Percentiles rank a stretch among this genome's conserved stretches.
Evolutionary conservation across 2,888 invertebrate genomes (phyloP).

Genomic region (Drosophila planitibia): DNA sequence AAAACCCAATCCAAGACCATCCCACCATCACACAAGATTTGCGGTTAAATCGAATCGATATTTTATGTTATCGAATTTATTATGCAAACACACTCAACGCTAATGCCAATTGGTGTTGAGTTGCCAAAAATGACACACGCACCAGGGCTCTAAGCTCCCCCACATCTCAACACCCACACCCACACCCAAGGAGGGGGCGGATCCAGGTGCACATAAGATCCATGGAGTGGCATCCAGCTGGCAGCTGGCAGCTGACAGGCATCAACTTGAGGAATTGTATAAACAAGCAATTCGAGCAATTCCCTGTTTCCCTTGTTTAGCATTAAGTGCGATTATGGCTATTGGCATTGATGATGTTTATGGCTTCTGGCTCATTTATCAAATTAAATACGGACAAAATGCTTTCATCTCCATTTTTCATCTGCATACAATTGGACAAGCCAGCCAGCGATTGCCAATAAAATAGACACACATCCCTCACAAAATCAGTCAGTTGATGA

Average conservation of each 20-base stretch:
- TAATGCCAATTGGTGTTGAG: constrained; percentile 69
- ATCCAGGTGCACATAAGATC: constrained; percentile 35
- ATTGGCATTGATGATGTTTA: constrained; percentile 56
- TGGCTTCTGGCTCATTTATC: constrained; percentile 59
- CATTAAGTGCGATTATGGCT: constrained; percentile 64
- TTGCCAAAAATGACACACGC: constrained; percentile 67
- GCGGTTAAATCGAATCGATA: constrained; percentile 82
- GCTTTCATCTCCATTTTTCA: constrained; percentile 29
- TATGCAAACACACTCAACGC: constrained; percentile 76
- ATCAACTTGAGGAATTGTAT: constrained; percentile 61
- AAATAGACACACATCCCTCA: constrained; percentile 6
- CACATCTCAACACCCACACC: too few relatives aligned
- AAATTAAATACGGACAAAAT: constrained; percentile 56
- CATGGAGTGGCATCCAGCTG: constrained; percentile 21
- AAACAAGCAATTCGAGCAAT: constrained; percentile 39
- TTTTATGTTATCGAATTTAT: constrained; percentile 82
- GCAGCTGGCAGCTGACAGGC: constrained; percentile 40
- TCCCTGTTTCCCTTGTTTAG: constrained; percentile 21
- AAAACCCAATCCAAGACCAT: not conserved
- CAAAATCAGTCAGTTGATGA: not conserved
- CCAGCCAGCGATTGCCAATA: constrained; percentile 32
- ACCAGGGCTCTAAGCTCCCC: not conserved
- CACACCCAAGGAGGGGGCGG: not conserved
- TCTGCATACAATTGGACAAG: constrained; percentile 33
- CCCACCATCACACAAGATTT: constrained; percentile 46